Evolutionary conservation across 2,888 invertebrate genomes (phyloP).

Genomic region (Dynastes hyllus): DNA sequence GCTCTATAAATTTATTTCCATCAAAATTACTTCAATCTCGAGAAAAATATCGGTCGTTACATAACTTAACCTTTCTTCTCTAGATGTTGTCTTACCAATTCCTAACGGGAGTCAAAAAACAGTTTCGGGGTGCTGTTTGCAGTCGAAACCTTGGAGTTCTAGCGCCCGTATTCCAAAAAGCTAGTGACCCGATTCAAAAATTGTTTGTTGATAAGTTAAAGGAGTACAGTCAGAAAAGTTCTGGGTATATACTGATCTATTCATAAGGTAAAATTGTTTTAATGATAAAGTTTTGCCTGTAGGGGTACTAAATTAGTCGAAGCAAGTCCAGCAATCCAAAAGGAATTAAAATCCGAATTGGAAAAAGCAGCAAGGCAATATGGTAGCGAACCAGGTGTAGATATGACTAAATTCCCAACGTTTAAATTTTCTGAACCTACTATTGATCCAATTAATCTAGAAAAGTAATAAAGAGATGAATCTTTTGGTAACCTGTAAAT

Average conservation of each 20-base stretch:
- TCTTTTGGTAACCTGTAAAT: conserved; percentile 50
- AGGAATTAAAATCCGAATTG: conserved; percentile 79
- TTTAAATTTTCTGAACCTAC: conserved; percentile 85
- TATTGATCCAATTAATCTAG: conserved; percentile 78
- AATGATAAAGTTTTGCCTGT: conserved; percentile 32
- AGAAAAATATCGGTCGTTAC: neutral
- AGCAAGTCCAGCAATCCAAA: conserved; percentile 74
- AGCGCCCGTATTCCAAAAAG: conserved; percentile 80
- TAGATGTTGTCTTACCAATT: conserved; percentile 22
- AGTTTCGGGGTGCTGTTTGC: conserved; percentile 59
- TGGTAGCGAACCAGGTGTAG: conserved; percentile 54
- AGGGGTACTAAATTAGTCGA: conserved; percentile 91
- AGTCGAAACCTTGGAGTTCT: conserved; percentile 83
- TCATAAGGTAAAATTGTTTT: neutral
- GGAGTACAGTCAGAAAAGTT: conserved; percentile 80
- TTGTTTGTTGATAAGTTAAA: conserved; percentile 93
- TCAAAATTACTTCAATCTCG: no score
- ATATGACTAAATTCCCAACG: conserved; percentile 89
- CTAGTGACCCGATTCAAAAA: conserved; percentile 93
- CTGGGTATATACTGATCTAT: neutral
- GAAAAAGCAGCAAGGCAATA: conserved; percentile 69
- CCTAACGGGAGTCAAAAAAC: conserved; percentile 1
- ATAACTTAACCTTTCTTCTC: conserved; percentile 14
- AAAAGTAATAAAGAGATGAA: conserved; percentile 53
- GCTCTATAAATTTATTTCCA: no score